Evolutionary conservation across 1,140 invertebrate species (phyloP).

Genomic region (Drosophila repletoides): DNA sequence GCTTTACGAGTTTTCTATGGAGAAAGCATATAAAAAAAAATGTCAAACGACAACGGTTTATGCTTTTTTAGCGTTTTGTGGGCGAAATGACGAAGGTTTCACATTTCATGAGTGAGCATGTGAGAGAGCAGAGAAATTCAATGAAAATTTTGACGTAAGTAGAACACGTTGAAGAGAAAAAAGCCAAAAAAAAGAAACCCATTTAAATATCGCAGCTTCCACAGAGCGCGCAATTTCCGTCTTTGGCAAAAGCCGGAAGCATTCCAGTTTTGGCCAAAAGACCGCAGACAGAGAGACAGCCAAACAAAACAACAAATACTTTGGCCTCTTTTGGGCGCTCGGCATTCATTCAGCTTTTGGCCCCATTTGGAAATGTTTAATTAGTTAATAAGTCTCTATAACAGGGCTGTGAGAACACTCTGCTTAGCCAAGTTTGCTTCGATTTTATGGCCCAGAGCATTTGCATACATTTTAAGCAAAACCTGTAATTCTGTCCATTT

Average conservation of each 20-base stretch:
- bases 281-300: neutral
- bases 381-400: constrained; percentile 42
- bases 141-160: constrained; percentile 3
- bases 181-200: neutral
- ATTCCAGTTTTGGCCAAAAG: constrained; percentile 33
- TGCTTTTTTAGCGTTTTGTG: constrained; percentile 6
- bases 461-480: constrained; percentile 31
- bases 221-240: constrained; percentile 34
- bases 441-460: constrained; percentile 29
- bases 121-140: neutral
- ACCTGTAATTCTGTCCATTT: constrained; percentile 28
- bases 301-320: constrained; percentile 13
- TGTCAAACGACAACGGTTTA: constrained; percentile 9
- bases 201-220: constrained; percentile 28
- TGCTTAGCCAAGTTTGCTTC: constrained; percentile 19
- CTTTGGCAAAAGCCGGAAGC: constrained; percentile 34
- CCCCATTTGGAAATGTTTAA: constrained; percentile 41
- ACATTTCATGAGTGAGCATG: neutral
- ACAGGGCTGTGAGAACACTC: constrained; percentile 10
- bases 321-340: constrained; percentile 20
- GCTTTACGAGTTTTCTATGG: constrained; percentile 7
- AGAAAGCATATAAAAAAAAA: constrained; percentile 15
- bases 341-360: constrained; percentile 1
- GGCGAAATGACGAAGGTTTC: constrained; percentile 4
- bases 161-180: neutral